A percentile compares a stretch with the other conserved stretches of the same genome.
Evolutionary conservation across 2,888 invertebrate genomes (phyloP).

Genomic region (Sarcophaga variegata): DNA sequence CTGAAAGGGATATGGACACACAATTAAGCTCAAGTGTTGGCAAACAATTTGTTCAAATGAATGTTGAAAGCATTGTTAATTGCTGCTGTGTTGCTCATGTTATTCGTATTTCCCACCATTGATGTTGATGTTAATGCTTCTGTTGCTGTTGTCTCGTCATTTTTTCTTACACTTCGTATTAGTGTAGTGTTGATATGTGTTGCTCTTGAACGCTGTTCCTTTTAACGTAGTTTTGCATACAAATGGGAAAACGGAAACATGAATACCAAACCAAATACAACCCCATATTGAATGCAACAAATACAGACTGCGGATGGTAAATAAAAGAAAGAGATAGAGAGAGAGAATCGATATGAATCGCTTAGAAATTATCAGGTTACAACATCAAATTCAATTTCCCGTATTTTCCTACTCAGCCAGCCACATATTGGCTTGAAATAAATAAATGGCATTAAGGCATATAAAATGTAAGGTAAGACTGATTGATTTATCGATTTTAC

Average conservation of each 20-base stretch:
- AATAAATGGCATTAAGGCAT: conserved; percentile 8
- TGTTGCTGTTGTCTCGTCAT: neutral
- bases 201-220: conserved; percentile 9
- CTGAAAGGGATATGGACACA: conserved; percentile 48
- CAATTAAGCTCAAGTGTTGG: conserved; percentile 64
- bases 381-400: conserved; percentile 54
- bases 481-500: conserved; percentile 6
- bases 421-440: neutral
- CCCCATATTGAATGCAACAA: neutral
- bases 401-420: neutral
- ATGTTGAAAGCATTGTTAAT: conserved; percentile 62
- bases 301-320: conserved; percentile 5
- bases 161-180: neutral
- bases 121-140: neutral
- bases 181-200: conserved; percentile 3
- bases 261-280: neutral
- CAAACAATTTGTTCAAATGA: conserved; percentile 65
- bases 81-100: conserved; percentile 38
- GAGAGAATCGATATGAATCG: conserved; percentile 16
- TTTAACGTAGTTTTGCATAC: neutral
- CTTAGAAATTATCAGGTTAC: conserved; percentile 44
- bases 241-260: neutral
- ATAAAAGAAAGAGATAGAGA: neutral
- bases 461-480: conserved; percentile 17
- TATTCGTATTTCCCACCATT: neutral